These are phyloP conservation scores for Protaetia brevitarsis DNA, from an alignment of 1,140 invertebrate species.

Conservation along the genomic window DNA sequence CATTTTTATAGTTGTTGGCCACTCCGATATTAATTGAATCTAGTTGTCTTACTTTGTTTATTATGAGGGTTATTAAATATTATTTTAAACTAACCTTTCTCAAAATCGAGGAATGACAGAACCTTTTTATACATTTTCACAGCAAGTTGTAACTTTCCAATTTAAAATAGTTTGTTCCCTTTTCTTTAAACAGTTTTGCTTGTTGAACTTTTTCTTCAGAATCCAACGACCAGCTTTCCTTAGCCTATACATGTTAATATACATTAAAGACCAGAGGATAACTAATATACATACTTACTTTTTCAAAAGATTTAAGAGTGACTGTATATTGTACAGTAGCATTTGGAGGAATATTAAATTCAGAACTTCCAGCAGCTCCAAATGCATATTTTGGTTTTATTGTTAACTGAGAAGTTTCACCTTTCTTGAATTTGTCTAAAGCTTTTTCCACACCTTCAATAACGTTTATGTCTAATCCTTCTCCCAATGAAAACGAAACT, in stretches of 20 bases:
- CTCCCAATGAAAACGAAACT: slow-evolving; percentile 81
- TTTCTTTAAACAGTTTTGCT: slow-evolving; percentile 80
- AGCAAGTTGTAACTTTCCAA: slow-evolving; percentile 73
- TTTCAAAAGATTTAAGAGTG: slow-evolving; percentile 80
- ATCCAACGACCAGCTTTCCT: slow-evolving; percentile 81
- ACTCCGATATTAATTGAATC: background rate
- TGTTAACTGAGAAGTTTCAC: slow-evolving; percentile 74
- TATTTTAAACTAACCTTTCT: slow-evolving; percentile 38
- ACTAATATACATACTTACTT: slow-evolving; percentile 52
- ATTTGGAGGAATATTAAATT: slow-evolving; percentile 76
- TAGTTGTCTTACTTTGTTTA: background rate
- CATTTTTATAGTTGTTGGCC: background rate
- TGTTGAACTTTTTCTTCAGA: slow-evolving; percentile 75
- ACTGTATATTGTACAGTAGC: slow-evolving; percentile 79
- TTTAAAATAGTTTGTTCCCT: slow-evolving; percentile 91
- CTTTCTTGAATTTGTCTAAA: slow-evolving; percentile 76
- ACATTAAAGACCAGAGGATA: too few species aligned
- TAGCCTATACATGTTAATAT: slow-evolving; percentile 53
- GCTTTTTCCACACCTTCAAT: slow-evolving; percentile 83
- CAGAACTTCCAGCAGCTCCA: slow-evolving; percentile 65
- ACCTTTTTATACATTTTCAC: slow-evolving; percentile 85
- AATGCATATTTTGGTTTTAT: slow-evolving; percentile 82
- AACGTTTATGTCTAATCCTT: slow-evolving; percentile 72
- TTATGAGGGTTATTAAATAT: background rate
- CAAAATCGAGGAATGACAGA: slow-evolving; percentile 43